Percentiles rank a stretch among this genome's conserved stretches.
These are phyloP conservation scores for Entomyzon cyanotis DNA, from an alignment of 2,113 vertebrate species.

Conservation along the genomic window DNA sequence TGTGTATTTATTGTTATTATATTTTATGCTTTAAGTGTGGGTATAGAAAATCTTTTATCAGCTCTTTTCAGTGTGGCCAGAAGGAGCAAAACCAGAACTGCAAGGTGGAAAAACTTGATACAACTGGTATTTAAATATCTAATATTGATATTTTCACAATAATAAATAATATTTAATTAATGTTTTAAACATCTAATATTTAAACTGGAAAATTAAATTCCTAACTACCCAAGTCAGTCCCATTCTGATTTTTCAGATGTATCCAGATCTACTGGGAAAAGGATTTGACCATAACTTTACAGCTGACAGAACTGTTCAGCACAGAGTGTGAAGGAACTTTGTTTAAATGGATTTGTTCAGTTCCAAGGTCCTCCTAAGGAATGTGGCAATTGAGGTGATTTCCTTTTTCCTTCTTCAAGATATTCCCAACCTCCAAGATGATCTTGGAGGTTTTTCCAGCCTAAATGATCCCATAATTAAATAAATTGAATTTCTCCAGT, in stretches of 20 bases:
- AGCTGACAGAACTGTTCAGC: background rate
- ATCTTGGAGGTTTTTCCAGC: background rate
- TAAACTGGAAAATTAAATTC: background rate
- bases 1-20: background rate
- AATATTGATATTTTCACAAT: background rate
- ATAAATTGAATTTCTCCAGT: background rate
- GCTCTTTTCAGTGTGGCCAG: background rate
- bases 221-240: background rate
- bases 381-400: background rate
- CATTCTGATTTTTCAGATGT: background rate
- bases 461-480: accelerated
- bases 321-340: background rate
- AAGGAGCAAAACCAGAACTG: background rate
- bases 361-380: background rate
- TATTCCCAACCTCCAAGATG: background rate
- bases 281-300: background rate
- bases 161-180: too few species aligned
- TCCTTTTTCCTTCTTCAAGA: background rate
- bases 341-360: background rate
- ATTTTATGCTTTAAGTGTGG: background rate
- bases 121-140: background rate
- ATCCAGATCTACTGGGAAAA: background rate
- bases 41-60: background rate
- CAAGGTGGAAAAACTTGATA: background rate
- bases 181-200: background rate